A percentile compares a stretch with the other conserved stretches of the same genome.
Conservation (phyloP, 1,140 invertebrate genomes). For the Cherax destructor region DNA sequence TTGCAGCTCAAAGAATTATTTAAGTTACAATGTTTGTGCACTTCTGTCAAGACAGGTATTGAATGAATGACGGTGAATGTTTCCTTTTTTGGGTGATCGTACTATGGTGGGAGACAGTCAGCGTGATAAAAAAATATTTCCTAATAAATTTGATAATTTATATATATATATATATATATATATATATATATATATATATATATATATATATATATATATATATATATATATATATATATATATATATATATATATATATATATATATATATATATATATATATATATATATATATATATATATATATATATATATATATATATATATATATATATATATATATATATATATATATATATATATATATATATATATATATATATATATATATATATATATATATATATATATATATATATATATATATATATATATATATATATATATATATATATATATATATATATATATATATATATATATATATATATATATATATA, state of each 20-base stretch:
- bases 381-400: conserved; percentile 34
- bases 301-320: conserved; percentile 12
- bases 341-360: background rate
- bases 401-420: conserved; percentile 41
- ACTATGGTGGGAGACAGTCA: no score
- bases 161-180: background rate
- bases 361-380: conserved; percentile 14
- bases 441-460: conserved; percentile 22
- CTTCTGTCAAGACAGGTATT: no score
- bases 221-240: conserved; percentile 10
- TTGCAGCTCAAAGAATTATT: no score
- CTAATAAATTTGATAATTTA: no score
- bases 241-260: background rate
- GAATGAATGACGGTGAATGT: no score
- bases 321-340: background rate
- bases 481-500: conserved; percentile 49
- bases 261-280: conserved; percentile 22
- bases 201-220: background rate
- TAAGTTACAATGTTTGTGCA: no score
- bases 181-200: background rate
- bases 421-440: conserved; percentile 23
- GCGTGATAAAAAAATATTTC: no score
- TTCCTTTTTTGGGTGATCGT: no score
- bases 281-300: background rate
- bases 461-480: conserved; percentile 45